A percentile compares a stretch with the other conserved stretches of the same genome.
These are phyloP conservation scores for Okamejei kenojei DNA, from an alignment of 2,797 vertebrate species.

Conservation along the genomic window DNA sequence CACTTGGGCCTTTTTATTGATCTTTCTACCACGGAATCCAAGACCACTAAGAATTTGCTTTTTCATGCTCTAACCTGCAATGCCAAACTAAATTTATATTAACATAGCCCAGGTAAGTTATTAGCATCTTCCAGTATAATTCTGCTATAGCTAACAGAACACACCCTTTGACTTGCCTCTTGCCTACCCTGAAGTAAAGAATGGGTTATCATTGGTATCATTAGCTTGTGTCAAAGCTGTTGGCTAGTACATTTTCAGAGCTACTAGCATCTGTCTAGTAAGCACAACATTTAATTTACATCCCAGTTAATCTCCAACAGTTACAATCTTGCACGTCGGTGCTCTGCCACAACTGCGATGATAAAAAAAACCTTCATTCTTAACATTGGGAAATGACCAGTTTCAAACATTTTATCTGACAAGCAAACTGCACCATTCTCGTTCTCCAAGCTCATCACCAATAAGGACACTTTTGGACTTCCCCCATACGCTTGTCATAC, in stretches of 20 bases:
- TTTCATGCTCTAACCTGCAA: background rate
- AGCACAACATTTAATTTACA: constrained; percentile 17
- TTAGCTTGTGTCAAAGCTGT: constrained; percentile 9
- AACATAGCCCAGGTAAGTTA: background rate
- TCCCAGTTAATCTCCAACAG: background rate
- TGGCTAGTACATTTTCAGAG: background rate
- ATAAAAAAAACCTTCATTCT: constrained; percentile 27
- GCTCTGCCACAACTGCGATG: background rate
- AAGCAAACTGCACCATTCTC: constrained; percentile 2
- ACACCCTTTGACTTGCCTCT: background rate
- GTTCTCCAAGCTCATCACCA: constrained; percentile 21
- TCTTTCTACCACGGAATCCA: background rate
- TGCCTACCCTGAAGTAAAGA: constrained; percentile 4
- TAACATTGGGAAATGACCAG: constrained; percentile 5
- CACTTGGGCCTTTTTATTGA: background rate
- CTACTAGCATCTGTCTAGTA: background rate
- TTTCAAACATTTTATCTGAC: constrained; percentile 36
- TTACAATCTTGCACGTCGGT: background rate
- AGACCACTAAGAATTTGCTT: constrained; percentile 29
- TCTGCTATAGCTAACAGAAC: constrained; percentile 1
- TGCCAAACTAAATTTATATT: background rate
- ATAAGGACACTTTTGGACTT: constrained; percentile 33
- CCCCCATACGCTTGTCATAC: background rate
- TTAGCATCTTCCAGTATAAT: constrained; percentile 4
- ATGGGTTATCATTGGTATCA: constrained; percentile 7